These are phyloP conservation scores for Laterallus jamaicensis DNA, from an alignment of 2,113 vertebrate genomes.

Conservation along the genomic window DNA sequence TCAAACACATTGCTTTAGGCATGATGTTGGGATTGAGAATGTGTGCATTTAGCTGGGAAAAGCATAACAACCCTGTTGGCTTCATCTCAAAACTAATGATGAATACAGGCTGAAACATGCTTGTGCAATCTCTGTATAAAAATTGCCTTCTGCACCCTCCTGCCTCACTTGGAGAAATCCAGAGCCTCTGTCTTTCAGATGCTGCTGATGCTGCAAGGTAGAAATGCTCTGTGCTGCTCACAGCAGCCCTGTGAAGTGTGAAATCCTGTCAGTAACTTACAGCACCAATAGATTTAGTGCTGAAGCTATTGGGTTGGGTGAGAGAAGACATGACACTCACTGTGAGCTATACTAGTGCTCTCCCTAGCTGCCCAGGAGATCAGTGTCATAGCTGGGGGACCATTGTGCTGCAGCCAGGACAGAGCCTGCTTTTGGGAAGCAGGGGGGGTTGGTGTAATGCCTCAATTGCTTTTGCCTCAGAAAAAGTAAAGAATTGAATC, in stretches of 20 bases:
- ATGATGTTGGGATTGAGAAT: neutral
- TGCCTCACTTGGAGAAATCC: neutral
- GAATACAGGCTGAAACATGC: neutral
- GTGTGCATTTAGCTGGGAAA: neutral
- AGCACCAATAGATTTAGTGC: neutral
- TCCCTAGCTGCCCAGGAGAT: neutral
- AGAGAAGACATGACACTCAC: neutral
- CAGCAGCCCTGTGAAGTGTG: neutral
- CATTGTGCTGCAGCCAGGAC: rapidly evolving
- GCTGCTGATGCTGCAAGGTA: neutral
- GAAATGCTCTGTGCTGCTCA: neutral
- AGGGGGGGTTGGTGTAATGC: neutral
- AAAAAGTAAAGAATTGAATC: neutral
- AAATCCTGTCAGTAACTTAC: neutral
- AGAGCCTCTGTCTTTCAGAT: neutral
- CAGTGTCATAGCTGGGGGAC: neutral
- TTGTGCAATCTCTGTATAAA: neutral
- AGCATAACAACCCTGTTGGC: neutral
- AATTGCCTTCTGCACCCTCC: neutral
- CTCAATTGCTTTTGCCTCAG: neutral
- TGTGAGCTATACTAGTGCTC: neutral
- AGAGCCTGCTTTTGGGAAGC: neutral
- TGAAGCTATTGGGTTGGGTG: neutral
- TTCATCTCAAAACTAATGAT: neutral
- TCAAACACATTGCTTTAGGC: neutral